These are phyloP conservation scores for Yponomeuta malinellus DNA, from an alignment of 2,888 invertebrate species.

Conservation along the genomic window DNA sequence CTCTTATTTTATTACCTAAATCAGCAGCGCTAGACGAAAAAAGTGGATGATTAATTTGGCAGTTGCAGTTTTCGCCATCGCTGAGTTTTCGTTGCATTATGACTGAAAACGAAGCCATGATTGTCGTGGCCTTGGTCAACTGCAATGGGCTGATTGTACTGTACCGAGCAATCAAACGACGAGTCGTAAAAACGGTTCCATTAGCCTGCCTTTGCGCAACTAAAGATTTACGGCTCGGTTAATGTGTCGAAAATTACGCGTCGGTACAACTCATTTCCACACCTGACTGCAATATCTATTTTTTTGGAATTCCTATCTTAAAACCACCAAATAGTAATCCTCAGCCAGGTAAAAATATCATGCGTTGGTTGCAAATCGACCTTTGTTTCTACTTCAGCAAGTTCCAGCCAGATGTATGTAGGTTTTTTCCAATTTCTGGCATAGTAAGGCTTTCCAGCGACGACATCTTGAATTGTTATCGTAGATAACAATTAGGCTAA, in stretches of 20 bases:
- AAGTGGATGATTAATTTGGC: background rate
- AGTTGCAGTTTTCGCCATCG: background rate
- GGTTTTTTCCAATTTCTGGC: too few relatives aligned
- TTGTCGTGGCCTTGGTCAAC: background rate
- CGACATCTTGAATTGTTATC: background rate
- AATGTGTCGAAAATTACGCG: background rate
- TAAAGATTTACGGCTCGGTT: background rate
- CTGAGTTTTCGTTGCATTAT: background rate
- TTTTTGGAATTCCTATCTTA: too few relatives aligned
- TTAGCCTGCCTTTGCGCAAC: background rate
- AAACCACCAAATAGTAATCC: too few relatives aligned
- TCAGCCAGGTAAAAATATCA: too few relatives aligned
- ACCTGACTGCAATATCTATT: too few relatives aligned
- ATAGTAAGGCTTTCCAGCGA: too few relatives aligned
- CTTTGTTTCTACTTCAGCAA: too few relatives aligned
- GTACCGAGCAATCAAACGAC: background rate
- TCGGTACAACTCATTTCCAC: background rate
- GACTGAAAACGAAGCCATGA: background rate
- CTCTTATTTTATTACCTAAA: too few relatives aligned
- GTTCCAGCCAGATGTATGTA: too few relatives aligned
- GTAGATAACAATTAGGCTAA: background rate
- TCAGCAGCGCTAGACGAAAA: background rate
- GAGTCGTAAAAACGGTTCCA: background rate
- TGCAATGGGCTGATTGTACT: background rate
- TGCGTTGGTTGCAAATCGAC: too few relatives aligned